These are phyloP conservation scores for Brachymystax lenok DNA, from an alignment of 2,797 vertebrate species.

Conservation along the genomic window DNA sequence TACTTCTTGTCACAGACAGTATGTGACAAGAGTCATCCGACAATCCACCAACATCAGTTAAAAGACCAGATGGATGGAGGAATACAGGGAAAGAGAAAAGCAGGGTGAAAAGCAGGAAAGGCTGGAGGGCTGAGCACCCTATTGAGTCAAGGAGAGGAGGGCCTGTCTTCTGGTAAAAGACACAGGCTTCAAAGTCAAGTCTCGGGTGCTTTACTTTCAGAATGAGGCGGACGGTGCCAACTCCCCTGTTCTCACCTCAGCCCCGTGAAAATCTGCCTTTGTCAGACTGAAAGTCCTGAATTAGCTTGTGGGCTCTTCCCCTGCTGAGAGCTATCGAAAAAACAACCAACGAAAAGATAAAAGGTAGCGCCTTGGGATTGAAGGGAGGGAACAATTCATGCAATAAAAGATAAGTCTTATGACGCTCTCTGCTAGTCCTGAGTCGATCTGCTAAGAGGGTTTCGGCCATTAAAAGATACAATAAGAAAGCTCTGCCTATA, in stretches of 20 bases:
- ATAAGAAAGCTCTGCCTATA: no score
- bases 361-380: slow-evolving; percentile 28
- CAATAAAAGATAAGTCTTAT: slow-evolving; percentile 25
- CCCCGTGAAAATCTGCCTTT: slow-evolving; percentile 68
- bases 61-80: background rate
- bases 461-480: slow-evolving; percentile 19
- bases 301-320: slow-evolving; percentile 67
- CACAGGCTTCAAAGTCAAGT: slow-evolving; percentile 52
- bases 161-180: slow-evolving; percentile 28
- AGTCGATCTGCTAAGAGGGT: background rate
- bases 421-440: slow-evolving; percentile 9
- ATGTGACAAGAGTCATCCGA: slow-evolving; percentile 29
- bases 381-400: slow-evolving; percentile 30
- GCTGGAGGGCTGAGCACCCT: slow-evolving; percentile 14
- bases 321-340: slow-evolving; percentile 46
- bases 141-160: slow-evolving; percentile 20
- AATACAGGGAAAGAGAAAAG: background rate
- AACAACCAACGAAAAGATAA: slow-evolving; percentile 2
- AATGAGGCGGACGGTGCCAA: slow-evolving; percentile 21
- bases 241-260: slow-evolving; percentile 47
- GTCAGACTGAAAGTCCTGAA: slow-evolving; percentile 63
- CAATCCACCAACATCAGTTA: background rate
- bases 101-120: background rate
- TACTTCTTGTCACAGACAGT: background rate
- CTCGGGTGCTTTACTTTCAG: background rate